phyloP scores from a whole-genome alignment of 2,797 vertebrate species.

The Rousettus madagascariensis region DNA sequence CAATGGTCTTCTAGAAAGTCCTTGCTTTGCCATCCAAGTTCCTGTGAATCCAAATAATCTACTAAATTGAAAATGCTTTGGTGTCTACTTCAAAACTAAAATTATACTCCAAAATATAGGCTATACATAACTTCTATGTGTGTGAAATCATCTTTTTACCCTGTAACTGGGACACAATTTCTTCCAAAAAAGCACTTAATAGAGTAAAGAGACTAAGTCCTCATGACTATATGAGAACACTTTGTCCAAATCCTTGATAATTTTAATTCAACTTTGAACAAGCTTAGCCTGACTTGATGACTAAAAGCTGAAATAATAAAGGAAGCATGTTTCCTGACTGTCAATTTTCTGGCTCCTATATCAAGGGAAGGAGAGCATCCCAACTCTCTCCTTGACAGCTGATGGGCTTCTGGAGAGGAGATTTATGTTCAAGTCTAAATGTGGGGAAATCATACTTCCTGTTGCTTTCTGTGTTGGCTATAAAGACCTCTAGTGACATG shows the following conservation, averaged over 20 bases:
- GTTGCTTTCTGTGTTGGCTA: not conserved
- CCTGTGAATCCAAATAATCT: not conserved
- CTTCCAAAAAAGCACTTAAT: not conserved
- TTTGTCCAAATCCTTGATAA: not conserved
- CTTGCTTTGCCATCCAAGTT: not conserved
- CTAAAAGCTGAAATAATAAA: not conserved
- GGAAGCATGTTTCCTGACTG: not conserved
- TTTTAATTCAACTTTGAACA: not conserved
- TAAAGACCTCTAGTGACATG: not conserved
- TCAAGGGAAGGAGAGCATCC: not conserved
- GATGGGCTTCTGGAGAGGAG: not conserved
- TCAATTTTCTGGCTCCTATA: not conserved
- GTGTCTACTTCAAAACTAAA: not conserved
- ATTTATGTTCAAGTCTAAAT: not conserved
- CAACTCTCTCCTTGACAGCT: not conserved
- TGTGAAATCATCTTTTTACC: constrained; percentile 1
- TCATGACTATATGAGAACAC: not conserved
- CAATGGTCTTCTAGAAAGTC: not conserved
- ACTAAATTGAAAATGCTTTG: not conserved
- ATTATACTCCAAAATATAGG: not conserved
- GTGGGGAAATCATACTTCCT: not conserved
- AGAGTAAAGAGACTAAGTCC: not conserved
- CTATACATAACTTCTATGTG: not conserved
- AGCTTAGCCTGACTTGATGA: not conserved
- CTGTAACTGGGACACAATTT: not conserved